phyloP scores from a whole-genome alignment of 2,888 invertebrate species.

The Unio delphinus region DNA sequence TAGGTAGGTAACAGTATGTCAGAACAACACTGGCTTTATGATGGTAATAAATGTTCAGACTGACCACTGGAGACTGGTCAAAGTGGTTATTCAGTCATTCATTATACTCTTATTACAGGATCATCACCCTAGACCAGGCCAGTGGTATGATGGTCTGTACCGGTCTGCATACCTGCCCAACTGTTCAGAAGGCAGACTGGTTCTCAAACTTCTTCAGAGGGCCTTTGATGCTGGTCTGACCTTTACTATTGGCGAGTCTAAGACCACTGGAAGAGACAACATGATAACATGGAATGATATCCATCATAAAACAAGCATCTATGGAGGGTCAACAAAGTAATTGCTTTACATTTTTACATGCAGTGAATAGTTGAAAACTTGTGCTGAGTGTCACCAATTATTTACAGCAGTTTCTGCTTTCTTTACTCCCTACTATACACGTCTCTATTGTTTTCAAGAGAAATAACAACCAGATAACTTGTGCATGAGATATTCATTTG shows the following conservation, averaged over 20 bases:
- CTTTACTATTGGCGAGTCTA: slow-evolving; percentile 61
- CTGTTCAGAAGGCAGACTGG: slow-evolving; percentile 49
- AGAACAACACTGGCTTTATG: no score
- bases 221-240: slow-evolving; percentile 58
- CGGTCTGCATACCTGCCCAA: slow-evolving; percentile 61
- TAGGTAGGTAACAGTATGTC: no score
- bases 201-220: slow-evolving; percentile 46
- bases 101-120: slow-evolving; percentile 16
- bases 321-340: slow-evolving; percentile 53
- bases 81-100: no score
- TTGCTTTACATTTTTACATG: not conserved
- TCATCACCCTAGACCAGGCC: slow-evolving; percentile 55
- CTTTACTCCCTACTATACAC: no score
- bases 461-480: no score
- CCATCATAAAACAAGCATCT: slow-evolving; percentile 61
- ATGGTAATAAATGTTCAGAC: no score
- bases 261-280: slow-evolving; percentile 52
- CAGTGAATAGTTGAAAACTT: not conserved
- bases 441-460: no score
- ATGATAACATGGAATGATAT: slow-evolving; percentile 65
- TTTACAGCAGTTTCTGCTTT: no score
- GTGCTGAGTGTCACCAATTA: no score
- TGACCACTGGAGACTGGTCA: no score
- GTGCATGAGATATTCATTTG: no score
- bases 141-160: slow-evolving; percentile 43